Base-by-base conservation (phyloP, 2,888 invertebrate species). In the Sarcophaga variegata region DNA sequence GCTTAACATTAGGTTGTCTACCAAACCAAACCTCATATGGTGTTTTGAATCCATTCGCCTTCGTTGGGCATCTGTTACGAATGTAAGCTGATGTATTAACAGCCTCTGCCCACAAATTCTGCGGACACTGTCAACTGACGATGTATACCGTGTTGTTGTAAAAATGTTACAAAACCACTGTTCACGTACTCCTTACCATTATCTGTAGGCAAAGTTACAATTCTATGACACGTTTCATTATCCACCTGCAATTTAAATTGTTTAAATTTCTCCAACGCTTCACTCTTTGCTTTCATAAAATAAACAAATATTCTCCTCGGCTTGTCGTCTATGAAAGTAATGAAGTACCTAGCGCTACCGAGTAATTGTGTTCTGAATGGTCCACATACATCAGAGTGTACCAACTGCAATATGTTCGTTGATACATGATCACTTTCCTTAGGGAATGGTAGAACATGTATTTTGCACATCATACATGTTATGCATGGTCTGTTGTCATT, bases 41-140 rank as follows among this genome's bases (percentile, higher is more conserved):
- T 25, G 25, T 25, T 25, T 25, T 3, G 25, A 25, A 25, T 25
- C 4, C 25, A 25, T 25, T 25, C 25, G 25, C 4, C 25, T 25
- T 85, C 71, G 25, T 22, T 22, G 22, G 22, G 22, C 22, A 22
- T 22, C 22, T 22, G 22, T 22, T 22, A 22, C 22, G 22, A 22
- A 22, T 22, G 22, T 22, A 22, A 22, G 22, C 22, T 22, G 22
- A 22, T 22, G 22, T 22, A 22, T 22, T 22, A 22, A 22, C 22
- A 22, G 22, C 22, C 22, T 22, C 22, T 22, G 22, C 85, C 88
- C 86, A 86, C 14, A 88, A 81, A 75, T 49, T 79, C n/a, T 83
- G 62, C 47, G 75, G 27, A 4, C 27, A 27, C 27, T 4, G 22
- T 22, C 22, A 22, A 22, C 22, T 22, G 22, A 22, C 22, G 22